Base-by-base conservation (phyloP, 2,888 invertebrate genomes). In the Hypolimnas misippus region DNA sequence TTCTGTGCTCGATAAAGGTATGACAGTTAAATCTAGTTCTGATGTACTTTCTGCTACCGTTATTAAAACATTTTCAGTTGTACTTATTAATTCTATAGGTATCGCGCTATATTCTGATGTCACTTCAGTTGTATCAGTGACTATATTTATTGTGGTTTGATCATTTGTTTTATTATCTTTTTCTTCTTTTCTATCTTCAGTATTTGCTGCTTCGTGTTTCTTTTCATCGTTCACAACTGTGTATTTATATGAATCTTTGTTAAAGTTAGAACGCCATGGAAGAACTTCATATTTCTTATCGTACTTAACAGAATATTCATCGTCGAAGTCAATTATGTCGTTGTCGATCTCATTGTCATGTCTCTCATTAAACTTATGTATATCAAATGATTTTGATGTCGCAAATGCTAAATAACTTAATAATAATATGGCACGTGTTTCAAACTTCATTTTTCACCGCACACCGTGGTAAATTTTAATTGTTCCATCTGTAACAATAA, bases 271-370 rank as follows among this genome's bases (percentile, higher is more conserved):
- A 38, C 79, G 72, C 87, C 87, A 87, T 0, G 86, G 83, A 1
- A 78, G 69, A 29, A 70, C 73, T 33, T 80, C 86, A 72, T 86
- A 84, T 52, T 86, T 86, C 40, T 84, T 86, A 51, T 86, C 81
- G 49, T 84, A 85, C 67, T 86, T 89, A 1, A 86, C 71, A 1
- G 84, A 77, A 61, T 83, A 87, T 60, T 87, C 86, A 66, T 88
- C 87, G 42, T 90, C 90, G 12, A 91, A 89, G 62, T 92, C 90
- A 60, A 91, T 86, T 31, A 92, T 86, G 55, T 85, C 89, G 44
- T 88, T 89, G 49, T 90, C 87, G 44, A 82, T 76, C 7, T 86
- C 81, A 33, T 86, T 82, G 33, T 72, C 70, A 35, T 73, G 73
- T 7, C 68, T 68, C 4, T 62, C 63, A 6, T 67, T 70, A 8